phyloP scores from a whole-genome alignment of 2,888 invertebrate species.

The Auanema sp. region DNA sequence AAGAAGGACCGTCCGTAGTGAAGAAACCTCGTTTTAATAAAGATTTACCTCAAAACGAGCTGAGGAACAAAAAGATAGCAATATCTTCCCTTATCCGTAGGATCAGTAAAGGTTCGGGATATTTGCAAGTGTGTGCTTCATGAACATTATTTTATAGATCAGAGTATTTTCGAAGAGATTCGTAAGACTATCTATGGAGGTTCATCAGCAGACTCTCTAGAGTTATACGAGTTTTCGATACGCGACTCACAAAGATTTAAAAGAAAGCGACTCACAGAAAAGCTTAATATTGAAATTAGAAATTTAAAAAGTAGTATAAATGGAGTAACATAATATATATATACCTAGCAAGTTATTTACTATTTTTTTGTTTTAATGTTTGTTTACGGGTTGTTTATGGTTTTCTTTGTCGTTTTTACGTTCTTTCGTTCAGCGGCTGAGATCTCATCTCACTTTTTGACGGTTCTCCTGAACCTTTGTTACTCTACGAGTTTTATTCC shows the following conservation, averaged over 20 bases:
- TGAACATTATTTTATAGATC: conserved; percentile 10
- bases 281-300: conserved; percentile 11
- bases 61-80: conserved; percentile 5
- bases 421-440: too few species aligned
- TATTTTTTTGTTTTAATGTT: too few species aligned
- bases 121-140: not conserved
- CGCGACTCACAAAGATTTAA: conserved; percentile 12
- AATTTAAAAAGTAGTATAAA: conserved; percentile 1
- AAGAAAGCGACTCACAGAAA: conserved; percentile 5
- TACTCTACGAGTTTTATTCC: too few species aligned
- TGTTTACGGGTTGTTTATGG: too few species aligned
- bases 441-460: too few species aligned
- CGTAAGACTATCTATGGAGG: conserved; percentile 1
- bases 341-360: too few species aligned
- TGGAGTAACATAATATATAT: too few species aligned
- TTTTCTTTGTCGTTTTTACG: too few species aligned
- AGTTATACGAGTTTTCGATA: conserved; percentile 9
- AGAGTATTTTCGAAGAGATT: not conserved
- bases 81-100: not conserved
- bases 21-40: not conserved
- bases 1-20: conserved; percentile 3
- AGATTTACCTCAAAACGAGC: not conserved
- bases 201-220: conserved; percentile 2
- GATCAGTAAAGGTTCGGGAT: conserved; percentile 1
- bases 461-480: too few species aligned